phyloP scores from a whole-genome alignment of 2,888 invertebrate species.

The Gerris lacustris region DNA sequence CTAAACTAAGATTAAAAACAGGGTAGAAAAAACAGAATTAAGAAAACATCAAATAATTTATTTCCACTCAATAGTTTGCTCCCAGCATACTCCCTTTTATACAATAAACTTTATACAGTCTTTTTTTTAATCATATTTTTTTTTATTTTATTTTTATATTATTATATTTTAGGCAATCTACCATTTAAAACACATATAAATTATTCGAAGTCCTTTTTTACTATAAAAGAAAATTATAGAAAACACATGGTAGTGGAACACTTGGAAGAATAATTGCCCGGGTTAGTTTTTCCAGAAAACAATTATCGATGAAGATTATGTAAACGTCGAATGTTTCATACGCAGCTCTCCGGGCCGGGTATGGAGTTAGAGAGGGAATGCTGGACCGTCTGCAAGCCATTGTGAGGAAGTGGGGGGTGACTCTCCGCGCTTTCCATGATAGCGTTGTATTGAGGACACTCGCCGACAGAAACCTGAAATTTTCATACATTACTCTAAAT shows the following conservation, averaged over 20 bases:
- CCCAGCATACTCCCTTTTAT: neutral
- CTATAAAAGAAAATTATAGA: neutral
- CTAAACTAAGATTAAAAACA: too few species aligned
- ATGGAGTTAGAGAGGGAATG: slow-evolving; percentile 72
- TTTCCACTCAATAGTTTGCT: slow-evolving; percentile 1
- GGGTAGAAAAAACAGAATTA: too few species aligned
- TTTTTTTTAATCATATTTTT: neutral
- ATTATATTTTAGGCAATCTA: neutral
- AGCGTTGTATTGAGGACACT: slow-evolving; percentile 33
- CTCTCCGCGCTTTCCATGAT: slow-evolving; percentile 37
- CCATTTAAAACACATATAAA: neutral
- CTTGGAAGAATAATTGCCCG: neutral
- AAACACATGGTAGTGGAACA: neutral
- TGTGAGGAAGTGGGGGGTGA: slow-evolving; percentile 34
- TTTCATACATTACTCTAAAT: neutral
- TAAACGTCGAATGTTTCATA: slow-evolving; percentile 39
- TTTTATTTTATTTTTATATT: neutral
- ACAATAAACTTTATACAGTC: neutral
- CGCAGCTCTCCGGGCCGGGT: slow-evolving; percentile 81
- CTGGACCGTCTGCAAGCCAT: slow-evolving; percentile 47
- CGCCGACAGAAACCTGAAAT: slow-evolving; percentile 27
- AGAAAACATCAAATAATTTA: slow-evolving; percentile 1
- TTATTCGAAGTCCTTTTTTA: neutral
- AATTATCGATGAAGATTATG: neutral
- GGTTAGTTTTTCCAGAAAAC: neutral